These are phyloP conservation scores for Steinernema hermaphroditum DNA, from an alignment of 2,888 invertebrate species.

Conservation along the genomic window DNA sequence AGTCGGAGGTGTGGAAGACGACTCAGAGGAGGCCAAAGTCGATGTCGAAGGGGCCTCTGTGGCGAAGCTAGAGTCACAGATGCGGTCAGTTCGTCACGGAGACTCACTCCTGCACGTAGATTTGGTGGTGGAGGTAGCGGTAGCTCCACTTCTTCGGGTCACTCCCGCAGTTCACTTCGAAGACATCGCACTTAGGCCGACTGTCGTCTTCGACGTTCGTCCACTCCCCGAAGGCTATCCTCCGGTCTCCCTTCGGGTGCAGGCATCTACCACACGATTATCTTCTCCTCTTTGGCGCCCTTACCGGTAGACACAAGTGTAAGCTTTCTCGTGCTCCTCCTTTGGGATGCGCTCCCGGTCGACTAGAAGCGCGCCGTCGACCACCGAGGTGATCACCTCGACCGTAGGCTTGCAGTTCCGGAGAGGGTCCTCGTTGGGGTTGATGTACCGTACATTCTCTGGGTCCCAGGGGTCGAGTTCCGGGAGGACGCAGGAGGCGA, in stretches of 20 bases:
- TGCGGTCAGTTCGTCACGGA: neutral
- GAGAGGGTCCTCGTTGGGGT: constrained; percentile 25
- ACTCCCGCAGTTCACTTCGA: constrained; percentile 31
- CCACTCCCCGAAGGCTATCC: constrained; percentile 19
- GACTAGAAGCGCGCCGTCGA: neutral
- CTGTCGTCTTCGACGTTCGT: neutral
- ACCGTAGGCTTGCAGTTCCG: constrained; percentile 35
- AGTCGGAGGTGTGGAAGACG: too few species aligned
- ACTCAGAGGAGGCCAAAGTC: neutral
- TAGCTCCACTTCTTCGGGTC: neutral
- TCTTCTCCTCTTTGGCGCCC: too few species aligned
- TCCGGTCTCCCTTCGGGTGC: constrained; percentile 26
- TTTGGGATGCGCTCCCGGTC: neutral
- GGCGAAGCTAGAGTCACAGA: too few species aligned
- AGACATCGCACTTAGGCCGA: constrained; percentile 32
- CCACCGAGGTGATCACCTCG: neutral
- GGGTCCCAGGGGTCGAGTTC: constrained; percentile 42
- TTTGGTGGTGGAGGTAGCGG: constrained; percentile 34
- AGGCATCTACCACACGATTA: too few species aligned
- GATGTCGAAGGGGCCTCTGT: constrained; percentile 1
- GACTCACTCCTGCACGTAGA: constrained; percentile 31
- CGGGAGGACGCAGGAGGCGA: constrained; percentile 24
- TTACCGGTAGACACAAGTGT: constrained; percentile 28
- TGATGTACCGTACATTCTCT: constrained; percentile 16
- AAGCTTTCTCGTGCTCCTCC: neutral